These are phyloP conservation scores for Diadophis punctatus DNA, from an alignment of 2,113 vertebrate species.

Conservation along the genomic window DNA sequence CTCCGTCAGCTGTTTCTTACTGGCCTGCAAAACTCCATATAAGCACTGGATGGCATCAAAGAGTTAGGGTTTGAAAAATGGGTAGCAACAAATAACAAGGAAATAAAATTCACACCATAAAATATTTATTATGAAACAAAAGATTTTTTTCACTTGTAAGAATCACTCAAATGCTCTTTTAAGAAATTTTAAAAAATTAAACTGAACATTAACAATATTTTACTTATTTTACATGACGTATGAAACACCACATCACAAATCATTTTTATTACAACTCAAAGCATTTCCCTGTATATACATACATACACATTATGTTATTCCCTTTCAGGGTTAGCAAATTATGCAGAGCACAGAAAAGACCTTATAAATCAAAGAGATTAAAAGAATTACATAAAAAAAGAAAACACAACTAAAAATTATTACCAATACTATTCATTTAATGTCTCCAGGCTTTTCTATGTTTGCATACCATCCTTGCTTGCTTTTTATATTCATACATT, in stretches of 20 bases:
- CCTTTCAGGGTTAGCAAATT: background rate
- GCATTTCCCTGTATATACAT: slow-evolving; percentile 20
- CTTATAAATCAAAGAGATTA: background rate
- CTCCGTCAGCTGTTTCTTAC: background rate
- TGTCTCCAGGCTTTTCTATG: background rate
- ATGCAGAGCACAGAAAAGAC: background rate
- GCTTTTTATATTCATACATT: background rate
- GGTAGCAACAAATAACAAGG: slow-evolving; percentile 24
- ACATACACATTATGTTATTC: background rate
- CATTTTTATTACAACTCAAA: slow-evolving; percentile 55
- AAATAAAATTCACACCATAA: slow-evolving; percentile 64
- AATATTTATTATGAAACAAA: slow-evolving; percentile 77
- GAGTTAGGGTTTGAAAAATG: background rate
- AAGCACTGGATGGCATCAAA: background rate
- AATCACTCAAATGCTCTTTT: slow-evolving; percentile 60
- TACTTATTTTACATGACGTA: slow-evolving; percentile 64
- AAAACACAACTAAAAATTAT: background rate
- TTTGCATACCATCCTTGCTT: background rate
- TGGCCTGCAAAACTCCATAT: background rate
- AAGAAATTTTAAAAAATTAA: slow-evolving; percentile 53
- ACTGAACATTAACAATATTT: slow-evolving; percentile 61
- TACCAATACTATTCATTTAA: background rate
- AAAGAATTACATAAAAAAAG: background rate
- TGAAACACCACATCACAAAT: slow-evolving; percentile 57
- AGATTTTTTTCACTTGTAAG: slow-evolving; percentile 62